These are phyloP conservation scores for Euborellia annulipes DNA, from an alignment of 1,140 invertebrate genomes.

Conservation along the genomic window DNA sequence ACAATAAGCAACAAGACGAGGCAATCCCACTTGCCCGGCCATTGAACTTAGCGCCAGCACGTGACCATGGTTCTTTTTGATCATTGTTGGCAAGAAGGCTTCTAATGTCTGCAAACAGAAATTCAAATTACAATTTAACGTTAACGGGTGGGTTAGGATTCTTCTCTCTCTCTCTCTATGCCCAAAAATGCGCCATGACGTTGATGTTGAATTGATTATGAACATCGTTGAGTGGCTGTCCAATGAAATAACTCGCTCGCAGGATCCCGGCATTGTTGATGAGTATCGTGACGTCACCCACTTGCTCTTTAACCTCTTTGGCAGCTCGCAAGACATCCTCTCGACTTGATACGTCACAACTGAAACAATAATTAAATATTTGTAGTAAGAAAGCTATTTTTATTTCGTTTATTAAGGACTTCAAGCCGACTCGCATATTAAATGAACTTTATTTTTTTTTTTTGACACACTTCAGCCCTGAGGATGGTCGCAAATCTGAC, in stretches of 20 bases:
- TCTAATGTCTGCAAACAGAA: slow-evolving; percentile 45
- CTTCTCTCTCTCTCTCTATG: no score
- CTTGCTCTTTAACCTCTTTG: slow-evolving; percentile 39
- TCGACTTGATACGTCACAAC: slow-evolving; percentile 50
- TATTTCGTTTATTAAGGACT: no score
- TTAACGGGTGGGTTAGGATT: no score
- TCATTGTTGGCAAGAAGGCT: slow-evolving; percentile 66
- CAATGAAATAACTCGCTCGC: no score
- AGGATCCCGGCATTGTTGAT: slow-evolving; percentile 84
- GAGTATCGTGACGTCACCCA: slow-evolving; percentile 53
- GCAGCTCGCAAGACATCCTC: slow-evolving; percentile 39
- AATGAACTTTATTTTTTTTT: no score
- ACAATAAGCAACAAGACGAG: slow-evolving; percentile 69
- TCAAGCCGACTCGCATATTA: no score
- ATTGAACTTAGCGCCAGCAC: slow-evolving; percentile 68
- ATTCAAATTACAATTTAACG: no score
- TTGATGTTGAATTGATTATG: slow-evolving; percentile 59
- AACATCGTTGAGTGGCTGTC: slow-evolving; percentile 46
- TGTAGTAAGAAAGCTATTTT: not conserved
- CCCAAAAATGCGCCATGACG: slow-evolving; percentile 66
- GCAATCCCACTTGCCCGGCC: slow-evolving; percentile 54
- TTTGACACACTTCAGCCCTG: no score
- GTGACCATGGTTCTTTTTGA: slow-evolving; percentile 60
- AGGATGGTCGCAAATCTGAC: no score
- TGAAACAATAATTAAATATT: slow-evolving; percentile 22